Conservation (phyloP, 2,113 vertebrate genomes). For the Tretioscincus oriximinensis region DNA sequence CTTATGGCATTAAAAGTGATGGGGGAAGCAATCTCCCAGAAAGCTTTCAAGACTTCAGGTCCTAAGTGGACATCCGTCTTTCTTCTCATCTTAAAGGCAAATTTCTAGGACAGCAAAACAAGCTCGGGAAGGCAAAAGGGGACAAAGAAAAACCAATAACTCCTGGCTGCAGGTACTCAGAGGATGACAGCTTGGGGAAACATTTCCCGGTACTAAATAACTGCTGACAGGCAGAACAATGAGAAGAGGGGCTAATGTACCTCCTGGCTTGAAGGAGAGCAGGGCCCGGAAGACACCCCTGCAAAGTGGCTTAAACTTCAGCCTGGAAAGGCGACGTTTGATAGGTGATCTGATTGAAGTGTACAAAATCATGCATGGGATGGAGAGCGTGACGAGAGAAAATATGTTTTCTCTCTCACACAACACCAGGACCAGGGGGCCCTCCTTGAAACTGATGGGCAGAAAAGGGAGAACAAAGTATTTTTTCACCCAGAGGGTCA, state of each 20-base stretch:
- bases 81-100: not conserved
- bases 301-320: too few relatives aligned
- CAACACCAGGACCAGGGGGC: too few relatives aligned
- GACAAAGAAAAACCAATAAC: too few relatives aligned
- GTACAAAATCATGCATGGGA: too few relatives aligned
- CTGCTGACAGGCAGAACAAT: not conserved
- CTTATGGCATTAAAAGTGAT: not conserved
- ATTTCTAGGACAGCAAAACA: not conserved
- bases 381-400: too few relatives aligned
- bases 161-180: not conserved
- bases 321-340: too few relatives aligned
- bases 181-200: not conserved
- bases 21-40: not conserved
- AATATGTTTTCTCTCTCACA: too few relatives aligned
- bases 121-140: not conserved
- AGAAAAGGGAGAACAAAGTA: too few relatives aligned
- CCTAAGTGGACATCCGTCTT: not conserved
- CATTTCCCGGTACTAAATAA: not conserved
- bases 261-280: not conserved
- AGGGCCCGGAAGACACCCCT: not conserved
- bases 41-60: not conserved
- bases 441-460: too few relatives aligned
- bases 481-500: too few relatives aligned
- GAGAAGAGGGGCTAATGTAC: not conserved
- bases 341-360: too few relatives aligned